phyloP scores from a whole-genome alignment of 2,797 vertebrate genomes.

The Acridotheres tristis region DNA sequence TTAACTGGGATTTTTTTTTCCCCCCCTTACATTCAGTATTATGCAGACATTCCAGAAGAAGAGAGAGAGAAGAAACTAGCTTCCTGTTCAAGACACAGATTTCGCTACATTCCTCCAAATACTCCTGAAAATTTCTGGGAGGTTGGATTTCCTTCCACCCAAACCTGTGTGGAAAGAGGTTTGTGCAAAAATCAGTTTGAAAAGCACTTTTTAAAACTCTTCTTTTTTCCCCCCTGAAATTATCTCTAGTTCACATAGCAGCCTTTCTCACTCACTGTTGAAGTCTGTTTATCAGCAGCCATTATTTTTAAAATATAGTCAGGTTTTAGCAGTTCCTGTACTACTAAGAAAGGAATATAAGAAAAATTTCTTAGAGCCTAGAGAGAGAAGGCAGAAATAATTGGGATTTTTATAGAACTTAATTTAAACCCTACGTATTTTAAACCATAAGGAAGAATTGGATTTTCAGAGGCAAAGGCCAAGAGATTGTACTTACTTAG shows the following conservation, averaged over 20 bases:
- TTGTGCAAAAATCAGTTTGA: background rate
- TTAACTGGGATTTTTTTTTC: background rate
- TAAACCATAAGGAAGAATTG: background rate
- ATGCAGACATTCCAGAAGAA: slow-evolving; percentile 88
- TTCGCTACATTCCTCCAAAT: slow-evolving; percentile 87
- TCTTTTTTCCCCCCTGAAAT: background rate
- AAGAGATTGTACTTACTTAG: background rate
- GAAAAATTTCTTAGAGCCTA: background rate
- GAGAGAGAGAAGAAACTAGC: slow-evolving; percentile 89
- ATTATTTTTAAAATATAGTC: background rate
- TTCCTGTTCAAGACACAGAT: slow-evolving; percentile 92
- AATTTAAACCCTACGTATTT: background rate
- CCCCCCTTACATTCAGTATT: slow-evolving; percentile 81
- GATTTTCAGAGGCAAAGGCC: background rate
- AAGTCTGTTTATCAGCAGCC: background rate
- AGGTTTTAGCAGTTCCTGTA: background rate
- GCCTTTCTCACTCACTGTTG: background rate
- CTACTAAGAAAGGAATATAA: background rate
- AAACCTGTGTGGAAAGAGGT: slow-evolving; percentile 95
- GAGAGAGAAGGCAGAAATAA: background rate
- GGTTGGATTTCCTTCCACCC: slow-evolving; percentile 96
- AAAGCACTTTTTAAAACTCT: background rate
- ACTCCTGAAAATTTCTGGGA: slow-evolving; percentile 99
- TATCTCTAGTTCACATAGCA: background rate
- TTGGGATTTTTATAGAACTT: background rate